These are phyloP conservation scores for Nemopilema nomurai DNA, from an alignment of 30 jellyfish, hydroid and myxozoan species.

Conservation along the genomic window DNA sequence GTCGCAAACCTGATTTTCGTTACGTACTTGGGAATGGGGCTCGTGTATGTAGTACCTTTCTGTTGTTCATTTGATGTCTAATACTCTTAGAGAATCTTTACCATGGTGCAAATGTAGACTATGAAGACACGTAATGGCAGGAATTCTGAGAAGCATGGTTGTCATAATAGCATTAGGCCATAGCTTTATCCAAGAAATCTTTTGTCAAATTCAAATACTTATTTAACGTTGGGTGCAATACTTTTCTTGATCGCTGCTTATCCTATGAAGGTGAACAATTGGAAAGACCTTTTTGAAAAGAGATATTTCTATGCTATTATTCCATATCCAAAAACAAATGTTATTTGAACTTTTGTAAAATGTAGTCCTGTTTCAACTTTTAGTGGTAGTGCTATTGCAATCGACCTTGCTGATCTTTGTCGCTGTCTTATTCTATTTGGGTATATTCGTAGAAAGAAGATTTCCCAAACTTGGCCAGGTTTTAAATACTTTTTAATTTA, in stretches of 20 bases:
- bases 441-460: constrained; percentile 23
- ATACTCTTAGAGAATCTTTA: not conserved
- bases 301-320: not conserved
- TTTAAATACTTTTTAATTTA: too few species aligned
- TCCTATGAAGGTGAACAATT: not conserved
- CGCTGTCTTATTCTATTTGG: constrained; percentile 6
- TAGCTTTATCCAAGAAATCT: not conserved
- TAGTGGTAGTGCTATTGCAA: constrained; percentile 61
- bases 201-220: not conserved
- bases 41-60: constrained; percentile 5
- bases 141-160: too few species aligned
- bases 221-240: not conserved
- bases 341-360: not conserved
- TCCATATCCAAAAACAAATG: not conserved
- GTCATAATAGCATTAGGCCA: too few species aligned
- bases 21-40: constrained; percentile 10
- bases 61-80: not conserved
- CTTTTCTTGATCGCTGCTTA: not conserved
- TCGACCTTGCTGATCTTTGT: constrained; percentile 20
- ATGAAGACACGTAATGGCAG: not conserved
- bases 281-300: not conserved
- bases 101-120: not conserved
- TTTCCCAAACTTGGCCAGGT: constrained; percentile 63
- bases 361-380: not conserved
- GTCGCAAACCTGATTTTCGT: constrained; percentile 5